phyloP scores from a whole-genome alignment of 1,140 invertebrate genomes.

The Campoletis sonorensis region DNA sequence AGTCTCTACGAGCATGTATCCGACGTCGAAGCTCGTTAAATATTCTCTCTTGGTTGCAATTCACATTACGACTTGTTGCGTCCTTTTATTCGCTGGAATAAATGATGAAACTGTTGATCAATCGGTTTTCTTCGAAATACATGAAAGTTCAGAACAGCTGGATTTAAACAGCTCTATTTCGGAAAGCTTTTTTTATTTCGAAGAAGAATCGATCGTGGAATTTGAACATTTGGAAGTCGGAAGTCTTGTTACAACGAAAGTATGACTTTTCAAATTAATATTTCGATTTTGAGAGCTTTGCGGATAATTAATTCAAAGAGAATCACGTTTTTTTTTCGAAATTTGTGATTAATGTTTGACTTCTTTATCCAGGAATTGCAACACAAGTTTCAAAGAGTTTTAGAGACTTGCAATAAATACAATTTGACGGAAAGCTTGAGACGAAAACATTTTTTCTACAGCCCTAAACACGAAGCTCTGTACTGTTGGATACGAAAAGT shows the following conservation, averaged over 20 bases:
- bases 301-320: neutral
- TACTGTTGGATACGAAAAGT: constrained; percentile 76
- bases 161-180: neutral
- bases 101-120: neutral
- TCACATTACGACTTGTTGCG: constrained; percentile 44
- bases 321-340: neutral
- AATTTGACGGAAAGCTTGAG: constrained; percentile 63
- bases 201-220: neutral
- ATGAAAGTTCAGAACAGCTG: neutral
- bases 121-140: neutral
- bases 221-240: constrained; percentile 16
- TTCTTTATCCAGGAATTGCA: constrained; percentile 10
- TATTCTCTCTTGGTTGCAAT: constrained; percentile 45
- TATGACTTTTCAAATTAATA: neutral
- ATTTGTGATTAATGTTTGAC: neutral
- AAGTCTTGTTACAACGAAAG: neutral
- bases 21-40: constrained; percentile 53
- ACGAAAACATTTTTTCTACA: constrained; percentile 70
- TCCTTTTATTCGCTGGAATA: neutral
- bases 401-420: constrained; percentile 65
- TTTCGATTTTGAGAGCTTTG: constrained; percentile 29
- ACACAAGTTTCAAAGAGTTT: constrained; percentile 54
- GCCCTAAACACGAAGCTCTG: constrained; percentile 61
- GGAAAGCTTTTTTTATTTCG: neutral
- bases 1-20: constrained; percentile 52